Evolutionary conservation across 2,888 invertebrate species (phyloP).

Genomic region (Phlogophora meticulosa): DNA sequence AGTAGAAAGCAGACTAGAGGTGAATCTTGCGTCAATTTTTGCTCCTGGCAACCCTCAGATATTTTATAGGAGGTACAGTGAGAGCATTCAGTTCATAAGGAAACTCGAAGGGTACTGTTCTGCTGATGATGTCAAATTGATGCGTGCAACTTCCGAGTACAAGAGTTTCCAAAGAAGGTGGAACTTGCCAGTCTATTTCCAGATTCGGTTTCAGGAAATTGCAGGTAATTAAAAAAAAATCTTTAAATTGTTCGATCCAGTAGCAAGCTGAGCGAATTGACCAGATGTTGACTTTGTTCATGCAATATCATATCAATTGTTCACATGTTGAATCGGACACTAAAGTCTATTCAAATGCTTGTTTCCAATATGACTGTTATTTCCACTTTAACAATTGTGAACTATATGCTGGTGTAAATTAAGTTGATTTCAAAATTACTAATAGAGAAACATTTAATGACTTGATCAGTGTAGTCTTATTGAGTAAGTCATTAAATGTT

Average conservation of each 20-base stretch:
- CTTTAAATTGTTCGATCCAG: background rate
- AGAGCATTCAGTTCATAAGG: constrained; percentile 94
- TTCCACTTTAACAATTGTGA: no score
- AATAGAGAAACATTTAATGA: no score
- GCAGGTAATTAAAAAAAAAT: constrained; percentile 89
- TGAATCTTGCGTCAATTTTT: constrained; percentile 96
- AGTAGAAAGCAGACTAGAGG: constrained; percentile 95
- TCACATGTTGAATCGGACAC: background rate
- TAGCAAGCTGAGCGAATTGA: background rate
- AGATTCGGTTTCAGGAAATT: constrained; percentile 98
- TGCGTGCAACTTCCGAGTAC: constrained; percentile 93
- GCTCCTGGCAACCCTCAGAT: constrained; percentile 97
- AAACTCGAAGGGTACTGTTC: constrained; percentile 93
- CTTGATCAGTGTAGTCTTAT: no score
- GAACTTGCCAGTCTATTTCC: constrained; percentile 99
- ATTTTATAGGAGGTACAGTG: constrained; percentile 95
- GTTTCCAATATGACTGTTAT: no score
- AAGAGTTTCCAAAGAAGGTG: constrained; percentile 96
- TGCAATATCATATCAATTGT: background rate
- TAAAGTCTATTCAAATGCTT: background rate
- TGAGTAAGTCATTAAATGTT: no score
- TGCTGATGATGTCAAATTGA: constrained; percentile 89
- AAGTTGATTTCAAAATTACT: no score
- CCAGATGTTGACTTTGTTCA: background rate
- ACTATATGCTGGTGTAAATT: no score